Conservation (phyloP, 2,888 invertebrate species). For the Smittia aterrima region DNA sequence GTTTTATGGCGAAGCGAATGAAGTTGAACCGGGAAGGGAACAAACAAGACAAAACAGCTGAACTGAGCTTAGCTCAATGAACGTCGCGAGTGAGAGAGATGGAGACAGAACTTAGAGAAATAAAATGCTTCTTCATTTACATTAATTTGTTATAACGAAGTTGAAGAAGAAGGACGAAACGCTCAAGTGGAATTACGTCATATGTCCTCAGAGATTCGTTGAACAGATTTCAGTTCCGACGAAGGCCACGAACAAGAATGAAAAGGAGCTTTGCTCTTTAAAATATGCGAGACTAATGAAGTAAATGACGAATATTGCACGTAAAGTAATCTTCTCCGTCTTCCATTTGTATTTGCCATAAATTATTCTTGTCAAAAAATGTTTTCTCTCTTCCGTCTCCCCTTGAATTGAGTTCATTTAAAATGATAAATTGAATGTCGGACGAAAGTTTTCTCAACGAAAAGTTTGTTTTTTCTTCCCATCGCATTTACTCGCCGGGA, state of each 20-base stretch:
- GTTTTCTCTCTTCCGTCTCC: not conserved
- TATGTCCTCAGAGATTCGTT: not conserved
- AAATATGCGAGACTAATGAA: constrained; percentile 33
- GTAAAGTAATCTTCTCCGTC: not conserved
- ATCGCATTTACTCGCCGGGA: not conserved
- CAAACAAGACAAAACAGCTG: not conserved
- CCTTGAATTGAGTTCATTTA: constrained; percentile 6
- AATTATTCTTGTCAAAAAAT: constrained; percentile 32
- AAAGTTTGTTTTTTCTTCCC: not conserved
- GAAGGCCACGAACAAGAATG: not conserved
- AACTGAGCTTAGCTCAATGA: not conserved
- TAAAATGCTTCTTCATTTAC: constrained; percentile 9
- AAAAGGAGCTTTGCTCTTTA: not conserved
- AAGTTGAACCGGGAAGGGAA: not conserved
- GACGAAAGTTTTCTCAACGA: not conserved
- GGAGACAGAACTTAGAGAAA: too few relatives aligned
- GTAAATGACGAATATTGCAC: constrained; percentile 15
- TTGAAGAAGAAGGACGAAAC: not conserved
- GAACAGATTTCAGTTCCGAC: not conserved
- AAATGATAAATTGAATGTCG: constrained; percentile 31
- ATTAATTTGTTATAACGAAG: constrained; percentile 20
- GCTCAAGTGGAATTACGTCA: constrained; percentile 25
- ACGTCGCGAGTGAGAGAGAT: too few relatives aligned
- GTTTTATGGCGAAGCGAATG: not conserved
- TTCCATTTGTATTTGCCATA: constrained; percentile 3